Percentiles rank a stretch among this genome's conserved stretches.
These are phyloP conservation scores for Onthophagus sagittarius DNA, from an alignment of 2,888 invertebrate species.

Conservation along the genomic window DNA sequence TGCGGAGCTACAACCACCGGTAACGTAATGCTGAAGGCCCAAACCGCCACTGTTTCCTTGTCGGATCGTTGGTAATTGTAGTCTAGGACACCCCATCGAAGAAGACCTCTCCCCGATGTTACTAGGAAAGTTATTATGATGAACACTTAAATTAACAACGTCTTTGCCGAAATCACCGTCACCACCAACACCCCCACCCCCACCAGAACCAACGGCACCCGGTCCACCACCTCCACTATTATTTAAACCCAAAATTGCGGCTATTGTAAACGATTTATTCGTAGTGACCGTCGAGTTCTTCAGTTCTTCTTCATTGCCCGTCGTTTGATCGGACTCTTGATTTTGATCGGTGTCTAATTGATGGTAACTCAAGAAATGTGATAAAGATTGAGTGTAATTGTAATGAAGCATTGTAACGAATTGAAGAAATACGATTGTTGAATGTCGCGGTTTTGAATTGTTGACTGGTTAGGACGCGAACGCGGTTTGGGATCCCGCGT, in stretches of 20 bases:
- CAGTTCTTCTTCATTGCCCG: conserved; percentile 43
- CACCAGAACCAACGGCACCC: conserved; percentile 6
- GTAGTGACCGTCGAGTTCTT: conserved; percentile 38
- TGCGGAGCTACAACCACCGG: conserved; percentile 26
- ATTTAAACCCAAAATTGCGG: conserved; percentile 78
- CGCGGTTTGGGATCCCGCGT: neutral
- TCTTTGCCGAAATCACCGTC: conserved; percentile 16
- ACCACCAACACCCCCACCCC: conserved; percentile 23
- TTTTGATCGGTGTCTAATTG: conserved; percentile 40
- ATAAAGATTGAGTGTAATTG: conserved; percentile 46
- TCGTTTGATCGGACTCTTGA: conserved; percentile 39
- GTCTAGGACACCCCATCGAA: conserved; percentile 36
- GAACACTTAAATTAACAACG: conserved; percentile 56
- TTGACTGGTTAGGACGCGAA: neutral
- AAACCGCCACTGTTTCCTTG: conserved; percentile 33
- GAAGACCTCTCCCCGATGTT: conserved; percentile 36
- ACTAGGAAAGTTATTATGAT: conserved; percentile 39
- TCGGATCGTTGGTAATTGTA: conserved; percentile 42
- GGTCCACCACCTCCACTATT: conserved; percentile 33
- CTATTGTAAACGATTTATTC: conserved; percentile 74
- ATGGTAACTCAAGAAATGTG: conserved; percentile 45
- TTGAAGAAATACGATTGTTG: neutral
- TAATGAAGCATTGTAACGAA: conserved; percentile 41
- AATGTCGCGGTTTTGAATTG: neutral
- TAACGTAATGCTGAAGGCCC: conserved; percentile 37